Conservation (phyloP, 2,113 vertebrate species). For the Maccullochella peelii region DNA sequence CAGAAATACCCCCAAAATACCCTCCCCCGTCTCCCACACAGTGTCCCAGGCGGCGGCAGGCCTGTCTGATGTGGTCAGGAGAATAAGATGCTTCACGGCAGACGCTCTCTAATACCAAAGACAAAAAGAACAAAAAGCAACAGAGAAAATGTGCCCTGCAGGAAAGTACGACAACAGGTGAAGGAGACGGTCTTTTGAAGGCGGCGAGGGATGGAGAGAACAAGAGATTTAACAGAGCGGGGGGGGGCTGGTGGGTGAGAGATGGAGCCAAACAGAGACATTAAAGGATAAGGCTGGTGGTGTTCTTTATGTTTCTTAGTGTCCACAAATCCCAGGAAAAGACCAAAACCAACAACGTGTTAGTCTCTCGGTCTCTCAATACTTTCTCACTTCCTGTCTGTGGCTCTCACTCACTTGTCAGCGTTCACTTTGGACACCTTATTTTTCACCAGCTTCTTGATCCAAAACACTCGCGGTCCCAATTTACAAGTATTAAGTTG, state of each 20-base stretch:
- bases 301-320: neutral
- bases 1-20: slow-evolving; percentile 29
- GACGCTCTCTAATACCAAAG: slow-evolving; percentile 38
- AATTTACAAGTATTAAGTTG: too few relatives aligned
- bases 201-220: slow-evolving; percentile 4
- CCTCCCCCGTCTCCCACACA: slow-evolving; percentile 12
- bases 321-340: neutral
- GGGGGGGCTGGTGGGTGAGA: slow-evolving; percentile 5
- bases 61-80: slow-evolving; percentile 60
- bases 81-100: slow-evolving; percentile 30
- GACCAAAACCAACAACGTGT: neutral
- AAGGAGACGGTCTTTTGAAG: slow-evolving; percentile 46
- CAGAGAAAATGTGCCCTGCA: slow-evolving; percentile 36
- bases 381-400: neutral
- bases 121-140: slow-evolving; percentile 40
- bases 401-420: too few relatives aligned
- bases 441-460: too few relatives aligned
- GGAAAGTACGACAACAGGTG: slow-evolving; percentile 45
- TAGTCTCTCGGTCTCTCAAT: neutral
- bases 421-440: too few relatives aligned
- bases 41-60: slow-evolving; percentile 20
- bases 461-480: too few relatives aligned
- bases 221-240: neutral
- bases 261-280: slow-evolving; percentile 20
- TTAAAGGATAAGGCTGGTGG: neutral